Evolutionary conservation across 1,140 invertebrate species (phyloP).

Genomic region (Drosophila nigrodunni): DNA sequence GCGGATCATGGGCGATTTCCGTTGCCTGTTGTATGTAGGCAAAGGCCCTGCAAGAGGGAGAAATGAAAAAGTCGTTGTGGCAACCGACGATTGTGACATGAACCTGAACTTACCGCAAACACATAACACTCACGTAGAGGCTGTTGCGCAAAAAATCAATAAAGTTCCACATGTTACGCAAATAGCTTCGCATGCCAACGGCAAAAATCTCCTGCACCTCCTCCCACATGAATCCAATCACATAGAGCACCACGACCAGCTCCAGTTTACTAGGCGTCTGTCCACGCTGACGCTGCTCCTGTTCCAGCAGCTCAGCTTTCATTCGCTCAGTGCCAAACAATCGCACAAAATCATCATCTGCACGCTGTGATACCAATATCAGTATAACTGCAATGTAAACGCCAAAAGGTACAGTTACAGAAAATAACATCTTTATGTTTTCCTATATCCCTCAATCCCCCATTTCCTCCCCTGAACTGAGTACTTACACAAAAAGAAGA

Average conservation of each 20-base stretch:
- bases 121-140: constrained; percentile 92
- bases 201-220: constrained; percentile 95
- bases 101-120: constrained; percentile 86
- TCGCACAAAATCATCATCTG: constrained; percentile 90
- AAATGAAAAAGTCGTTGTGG: not conserved
- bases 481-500: constrained; percentile 94
- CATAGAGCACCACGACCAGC: constrained; percentile 90
- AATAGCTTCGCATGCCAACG: constrained; percentile 92
- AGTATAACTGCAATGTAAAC: constrained; percentile 88
- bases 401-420: not conserved
- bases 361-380: constrained; percentile 94
- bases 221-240: constrained; percentile 95
- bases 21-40: constrained; percentile 91
- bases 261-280: constrained; percentile 92
- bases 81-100: not conserved
- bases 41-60: constrained; percentile 84
- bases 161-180: constrained; percentile 98
- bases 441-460: not conserved
- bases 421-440: too few relatives aligned
- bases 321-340: constrained; percentile 89
- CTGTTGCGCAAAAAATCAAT: constrained; percentile 96
- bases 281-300: constrained; percentile 89
- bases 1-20: constrained; percentile 88
- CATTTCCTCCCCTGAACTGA: not conserved
- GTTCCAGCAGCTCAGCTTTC: constrained; percentile 87